A percentile compares a stretch with the other conserved stretches of the same genome.
Conservation (phyloP, 2,113 vertebrate genomes). For the Pelvicachromis taeniatus region DNA sequence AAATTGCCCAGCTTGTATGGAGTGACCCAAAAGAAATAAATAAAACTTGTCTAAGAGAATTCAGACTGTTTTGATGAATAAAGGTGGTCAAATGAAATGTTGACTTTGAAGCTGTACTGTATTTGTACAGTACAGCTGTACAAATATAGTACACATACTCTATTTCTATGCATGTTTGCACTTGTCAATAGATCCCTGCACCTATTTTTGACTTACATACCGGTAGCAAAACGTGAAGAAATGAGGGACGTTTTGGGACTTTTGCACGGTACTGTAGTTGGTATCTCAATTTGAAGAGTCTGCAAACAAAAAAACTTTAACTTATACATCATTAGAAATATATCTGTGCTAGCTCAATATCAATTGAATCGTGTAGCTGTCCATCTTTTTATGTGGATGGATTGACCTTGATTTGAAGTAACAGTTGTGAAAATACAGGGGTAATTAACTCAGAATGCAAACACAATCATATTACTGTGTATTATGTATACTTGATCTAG, state of each 20-base stretch:
- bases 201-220: not conserved
- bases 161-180: not conserved
- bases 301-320: not conserved
- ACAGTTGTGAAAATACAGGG: not conserved
- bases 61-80: not conserved
- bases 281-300: not conserved
- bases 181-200: not conserved
- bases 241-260: not conserved
- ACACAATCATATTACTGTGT: not conserved
- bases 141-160: not conserved
- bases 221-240: not conserved
- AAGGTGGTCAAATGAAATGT: not conserved
- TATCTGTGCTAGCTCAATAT: not conserved
- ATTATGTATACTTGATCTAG: rapidly evolving
- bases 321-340: not conserved
- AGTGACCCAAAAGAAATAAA: no score
- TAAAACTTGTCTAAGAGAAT: not conserved
- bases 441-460: not conserved
- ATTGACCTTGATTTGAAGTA: not conserved
- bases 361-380: not conserved
- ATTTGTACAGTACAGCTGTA: not conserved
- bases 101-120: not conserved
- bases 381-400: not conserved
- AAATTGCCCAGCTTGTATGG: no score
- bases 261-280: not conserved